Conservation (phyloP, 2,797 vertebrate species). For the Choloepus didactylus region DNA sequence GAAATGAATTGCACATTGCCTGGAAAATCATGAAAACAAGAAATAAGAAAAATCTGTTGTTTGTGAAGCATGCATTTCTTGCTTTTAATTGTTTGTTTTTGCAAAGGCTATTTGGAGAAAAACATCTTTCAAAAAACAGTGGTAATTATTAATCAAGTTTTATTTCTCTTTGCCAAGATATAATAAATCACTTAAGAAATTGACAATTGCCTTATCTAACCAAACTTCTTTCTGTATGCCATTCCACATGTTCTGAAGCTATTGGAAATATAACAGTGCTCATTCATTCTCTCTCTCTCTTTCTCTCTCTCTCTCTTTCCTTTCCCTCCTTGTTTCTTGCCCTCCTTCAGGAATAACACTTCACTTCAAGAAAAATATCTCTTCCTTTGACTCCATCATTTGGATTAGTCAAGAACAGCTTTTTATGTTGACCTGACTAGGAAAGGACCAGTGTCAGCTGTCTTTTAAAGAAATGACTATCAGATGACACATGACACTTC, state of each 20-base stretch:
- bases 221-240: neutral
- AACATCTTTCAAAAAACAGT: neutral
- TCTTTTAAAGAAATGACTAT: neutral
- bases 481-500: neutral
- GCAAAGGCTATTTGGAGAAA: neutral
- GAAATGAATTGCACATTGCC: slow-evolving; percentile 56
- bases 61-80: neutral
- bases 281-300: neutral
- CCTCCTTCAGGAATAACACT: neutral
- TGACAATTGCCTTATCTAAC: neutral
- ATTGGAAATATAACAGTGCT: neutral
- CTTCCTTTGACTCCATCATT: neutral
- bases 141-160: slow-evolving; percentile 1
- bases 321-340: accelerated
- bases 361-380: neutral
- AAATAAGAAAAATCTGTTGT: slow-evolving; percentile 18
- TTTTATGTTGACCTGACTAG: neutral
- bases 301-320: neutral
- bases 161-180: slow-evolving; percentile 7
- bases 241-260: neutral
- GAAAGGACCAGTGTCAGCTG: neutral
- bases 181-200: neutral
- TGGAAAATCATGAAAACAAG: neutral
- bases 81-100: neutral
- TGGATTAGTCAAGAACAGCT: neutral